Base-by-base conservation (phyloP, 37 sponge, comb jelly and placozoan genomes). In the Corticium candelabrum region DNA sequence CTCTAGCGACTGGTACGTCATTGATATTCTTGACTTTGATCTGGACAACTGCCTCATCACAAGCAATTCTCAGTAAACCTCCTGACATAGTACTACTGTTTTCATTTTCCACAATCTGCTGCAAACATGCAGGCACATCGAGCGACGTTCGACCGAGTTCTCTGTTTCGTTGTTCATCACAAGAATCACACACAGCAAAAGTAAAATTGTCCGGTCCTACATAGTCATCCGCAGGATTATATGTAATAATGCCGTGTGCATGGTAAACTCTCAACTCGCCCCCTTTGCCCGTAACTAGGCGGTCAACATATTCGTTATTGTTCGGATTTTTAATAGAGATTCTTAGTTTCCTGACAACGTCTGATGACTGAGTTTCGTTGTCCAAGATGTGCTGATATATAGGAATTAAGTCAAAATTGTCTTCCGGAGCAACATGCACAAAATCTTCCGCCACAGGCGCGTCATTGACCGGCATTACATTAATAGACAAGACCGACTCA, bases 161-260 rank as follows among this genome's bases (percentile, higher is more conserved):
- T 0, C 34, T 32, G 39, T 85, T 70, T 11, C 95, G 41, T 0
- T 78, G 74, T 41, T 41, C 67, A 75, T 94, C 91, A 40, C 95
- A 94, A 32, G 41, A 30, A 76, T 94, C 95, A 77, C 95, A 94
- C 50, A 94, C 91, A 27, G 91, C 67, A 50, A 83, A 94, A 0
- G 62, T 83, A 67, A 94, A 94, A 40, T 29, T 82, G 68, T 94
- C 95, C 0, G 70, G 40, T 0, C 95, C 95, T 4, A 94, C 89
- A 69, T 76, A 94, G 29, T 90, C 38, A 7, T 15, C 30, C 3
- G 86, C 84, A 0, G 95, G 91, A 4, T 81, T 81, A 35, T 94
- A 94, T 37, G 91, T 88, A 34, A 90, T 79, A 37, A 94, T 83
- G 56, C 88, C 90, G 57, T 94, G 89, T 29, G 86, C 86, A 34